Evolutionary conservation across 2,113 vertebrate genomes (phyloP).

Genomic region (Puntigrus tetrazona): DNA sequence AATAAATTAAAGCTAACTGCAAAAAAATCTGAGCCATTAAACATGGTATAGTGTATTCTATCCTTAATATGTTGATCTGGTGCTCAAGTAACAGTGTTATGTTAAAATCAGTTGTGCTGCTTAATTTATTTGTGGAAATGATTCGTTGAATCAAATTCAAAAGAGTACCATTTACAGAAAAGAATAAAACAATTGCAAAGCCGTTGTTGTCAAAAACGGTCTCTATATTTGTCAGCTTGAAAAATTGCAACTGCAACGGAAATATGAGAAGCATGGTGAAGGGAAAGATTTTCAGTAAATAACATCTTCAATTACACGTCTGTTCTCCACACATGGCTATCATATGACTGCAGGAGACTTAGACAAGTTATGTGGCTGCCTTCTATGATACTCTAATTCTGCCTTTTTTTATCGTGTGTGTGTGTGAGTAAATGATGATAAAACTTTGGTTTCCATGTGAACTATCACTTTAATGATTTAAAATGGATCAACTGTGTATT

Average conservation of each 20-base stretch:
- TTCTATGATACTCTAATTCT: not conserved
- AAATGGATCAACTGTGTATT: not conserved
- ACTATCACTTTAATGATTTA: not conserved
- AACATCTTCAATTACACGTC: not conserved
- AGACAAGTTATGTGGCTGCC: not conserved
- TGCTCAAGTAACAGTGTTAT: not conserved
- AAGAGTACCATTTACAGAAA: not conserved
- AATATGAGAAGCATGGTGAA: not conserved
- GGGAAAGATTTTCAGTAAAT: conserved; percentile 5
- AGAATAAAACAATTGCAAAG: not conserved
- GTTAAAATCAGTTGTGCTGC: not conserved
- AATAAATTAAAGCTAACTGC: too few species aligned
- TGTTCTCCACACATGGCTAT: not conserved
- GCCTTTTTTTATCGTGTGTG: not conserved
- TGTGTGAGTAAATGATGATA: not conserved
- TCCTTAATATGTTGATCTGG: not conserved
- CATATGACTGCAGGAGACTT: not conserved
- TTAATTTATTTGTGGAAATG: too few species aligned
- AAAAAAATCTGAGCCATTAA: too few species aligned
- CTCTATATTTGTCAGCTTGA: not conserved
- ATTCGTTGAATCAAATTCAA: not conserved
- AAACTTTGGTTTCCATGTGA: not conserved
- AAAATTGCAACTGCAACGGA: not conserved
- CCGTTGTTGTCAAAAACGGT: not conserved
- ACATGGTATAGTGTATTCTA: too few species aligned